phyloP scores from a whole-genome alignment of 2,797 vertebrate species.

The Crypturellus tataupa region DNA sequence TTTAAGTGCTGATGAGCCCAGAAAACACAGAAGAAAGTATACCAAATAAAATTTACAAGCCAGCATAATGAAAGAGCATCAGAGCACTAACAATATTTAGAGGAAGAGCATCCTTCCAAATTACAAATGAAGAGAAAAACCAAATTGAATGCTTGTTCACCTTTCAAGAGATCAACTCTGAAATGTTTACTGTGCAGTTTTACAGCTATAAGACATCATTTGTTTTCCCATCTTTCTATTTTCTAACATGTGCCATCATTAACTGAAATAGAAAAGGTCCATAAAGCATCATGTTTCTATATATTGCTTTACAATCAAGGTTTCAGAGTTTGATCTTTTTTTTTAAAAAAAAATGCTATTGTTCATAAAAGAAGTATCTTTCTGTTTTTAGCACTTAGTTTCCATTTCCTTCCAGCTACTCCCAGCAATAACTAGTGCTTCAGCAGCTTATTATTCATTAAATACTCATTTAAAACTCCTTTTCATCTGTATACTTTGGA shows the following conservation, averaged over 20 bases:
- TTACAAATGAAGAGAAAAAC: background rate
- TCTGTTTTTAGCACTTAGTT: slow-evolving; percentile 72
- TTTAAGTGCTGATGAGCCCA: background rate
- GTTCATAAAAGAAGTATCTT: slow-evolving; percentile 68
- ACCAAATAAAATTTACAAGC: background rate
- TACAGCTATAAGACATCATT: background rate
- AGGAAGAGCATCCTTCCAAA: background rate
- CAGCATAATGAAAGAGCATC: background rate
- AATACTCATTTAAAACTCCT: slow-evolving; percentile 81
- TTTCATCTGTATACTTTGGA: slow-evolving; percentile 79
- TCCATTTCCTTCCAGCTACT: slow-evolving; percentile 80
- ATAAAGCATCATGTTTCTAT: background rate
- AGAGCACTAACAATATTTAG: background rate
- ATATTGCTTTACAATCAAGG: slow-evolving; percentile 55
- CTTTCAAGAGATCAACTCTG: background rate
- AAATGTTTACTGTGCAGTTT: background rate
- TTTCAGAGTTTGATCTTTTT: slow-evolving; percentile 54
- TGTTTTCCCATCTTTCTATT: slow-evolving; percentile 13
- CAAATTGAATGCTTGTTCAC: background rate
- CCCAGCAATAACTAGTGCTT: slow-evolving; percentile 77
- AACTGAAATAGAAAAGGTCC: background rate
- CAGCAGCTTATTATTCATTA: slow-evolving; percentile 82
- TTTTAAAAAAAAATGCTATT: slow-evolving; percentile 56
- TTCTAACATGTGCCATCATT: slow-evolving; percentile 4
- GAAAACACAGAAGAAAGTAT: background rate